Conservation (phyloP, 2,113 vertebrate species). For the Pelmatolapia mariae region DNA sequence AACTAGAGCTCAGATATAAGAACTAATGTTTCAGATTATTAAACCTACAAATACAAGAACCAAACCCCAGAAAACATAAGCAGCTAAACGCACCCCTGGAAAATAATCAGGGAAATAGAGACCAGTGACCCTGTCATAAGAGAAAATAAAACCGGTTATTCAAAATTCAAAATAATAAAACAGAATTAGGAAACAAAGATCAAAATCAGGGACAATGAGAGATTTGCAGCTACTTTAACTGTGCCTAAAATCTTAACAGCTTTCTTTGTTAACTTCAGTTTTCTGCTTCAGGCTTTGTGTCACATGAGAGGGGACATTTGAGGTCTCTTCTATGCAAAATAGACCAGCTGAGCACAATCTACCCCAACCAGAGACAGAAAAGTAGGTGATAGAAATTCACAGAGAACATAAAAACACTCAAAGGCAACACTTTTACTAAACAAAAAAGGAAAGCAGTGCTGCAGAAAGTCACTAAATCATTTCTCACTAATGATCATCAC, state of each 20-base stretch:
- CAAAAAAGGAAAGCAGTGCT: neutral
- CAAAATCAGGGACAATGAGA: neutral
- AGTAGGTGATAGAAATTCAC: neutral
- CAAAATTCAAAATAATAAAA: neutral
- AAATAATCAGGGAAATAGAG: neutral
- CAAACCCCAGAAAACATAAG: neutral
- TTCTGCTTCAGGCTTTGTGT: neutral
- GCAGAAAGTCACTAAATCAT: neutral
- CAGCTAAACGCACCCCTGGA: neutral
- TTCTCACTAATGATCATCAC: neutral
- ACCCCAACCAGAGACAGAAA: neutral
- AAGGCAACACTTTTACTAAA: neutral
- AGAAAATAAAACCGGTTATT: neutral
- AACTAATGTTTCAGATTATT: neutral
- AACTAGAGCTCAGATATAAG: neutral
- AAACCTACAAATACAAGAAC: neutral
- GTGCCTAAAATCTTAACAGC: neutral
- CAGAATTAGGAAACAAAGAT: neutral
- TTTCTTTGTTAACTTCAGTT: neutral
- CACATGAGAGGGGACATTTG: neutral
- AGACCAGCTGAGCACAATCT: neutral
- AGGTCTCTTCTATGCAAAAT: neutral
- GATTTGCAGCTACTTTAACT: neutral
- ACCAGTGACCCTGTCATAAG: neutral
- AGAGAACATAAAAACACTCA: neutral